A percentile compares a stretch with the other conserved stretches of the same genome.
Evolutionary conservation across 1,140 invertebrate genomes (phyloP).

Genomic region (Zophobas morio): DNA sequence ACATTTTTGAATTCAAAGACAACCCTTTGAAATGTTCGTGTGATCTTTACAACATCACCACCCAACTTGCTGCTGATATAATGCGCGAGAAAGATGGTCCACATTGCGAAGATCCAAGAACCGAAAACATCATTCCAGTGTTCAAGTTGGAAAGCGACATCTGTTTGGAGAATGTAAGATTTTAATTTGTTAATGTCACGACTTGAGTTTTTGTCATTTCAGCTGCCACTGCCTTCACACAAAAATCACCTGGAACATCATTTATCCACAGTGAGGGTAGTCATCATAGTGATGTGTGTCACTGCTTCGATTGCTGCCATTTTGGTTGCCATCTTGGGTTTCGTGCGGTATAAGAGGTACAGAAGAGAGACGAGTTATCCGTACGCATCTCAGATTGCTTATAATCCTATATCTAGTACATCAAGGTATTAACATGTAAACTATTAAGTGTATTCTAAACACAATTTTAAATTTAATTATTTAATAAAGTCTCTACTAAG

Average conservation of each 20-base stretch:
- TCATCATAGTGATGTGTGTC: conserved; percentile 23
- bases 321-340: conserved; percentile 9
- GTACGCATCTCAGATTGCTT: conserved; percentile 17
- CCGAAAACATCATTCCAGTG: conserved; percentile 38
- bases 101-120: conserved; percentile 56
- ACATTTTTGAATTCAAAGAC: conserved; percentile 68
- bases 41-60: conserved; percentile 65
- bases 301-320: neutral
- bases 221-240: neutral
- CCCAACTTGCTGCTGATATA: conserved; percentile 53
- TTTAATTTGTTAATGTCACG: conserved; percentile 34
- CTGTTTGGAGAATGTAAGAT: conserved; percentile 45
- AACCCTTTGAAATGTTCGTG: conserved; percentile 77
- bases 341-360: conserved; percentile 27
- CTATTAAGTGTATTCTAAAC: too few relatives aligned
- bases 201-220: neutral
- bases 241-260: conserved; percentile 12
- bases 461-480: too few relatives aligned
- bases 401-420: conserved; percentile 32
- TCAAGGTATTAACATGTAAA: too few relatives aligned
- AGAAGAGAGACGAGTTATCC: conserved; percentile 17
- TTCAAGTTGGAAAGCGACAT: conserved; percentile 53
- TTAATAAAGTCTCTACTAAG: too few relatives aligned
- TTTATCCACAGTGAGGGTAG: conserved; percentile 12
- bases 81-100: conserved; percentile 57